phyloP scores from a whole-genome alignment of 2,797 vertebrate genomes.

The Clarias laeviceps region DNA sequence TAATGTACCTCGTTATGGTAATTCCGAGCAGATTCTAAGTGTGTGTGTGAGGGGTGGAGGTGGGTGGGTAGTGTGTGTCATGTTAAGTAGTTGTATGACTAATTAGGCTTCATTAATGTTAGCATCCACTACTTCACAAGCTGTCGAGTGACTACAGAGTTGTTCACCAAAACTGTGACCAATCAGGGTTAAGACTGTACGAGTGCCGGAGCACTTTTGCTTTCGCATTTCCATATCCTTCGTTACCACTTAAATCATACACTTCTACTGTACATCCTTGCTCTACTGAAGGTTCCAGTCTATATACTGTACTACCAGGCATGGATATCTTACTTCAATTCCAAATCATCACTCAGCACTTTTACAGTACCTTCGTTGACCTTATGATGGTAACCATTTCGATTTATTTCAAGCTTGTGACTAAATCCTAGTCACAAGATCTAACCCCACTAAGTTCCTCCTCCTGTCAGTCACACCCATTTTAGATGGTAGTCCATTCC shows the following conservation, averaged over 20 bases:
- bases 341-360: neutral
- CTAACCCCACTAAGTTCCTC: neutral
- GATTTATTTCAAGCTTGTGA: neutral
- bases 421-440: neutral
- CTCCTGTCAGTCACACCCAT: neutral
- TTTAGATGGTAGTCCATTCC: neutral
- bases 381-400: neutral
- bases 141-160: neutral
- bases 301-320: too few relatives aligned
- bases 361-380: neutral
- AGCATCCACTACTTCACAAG: neutral
- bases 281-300: too few relatives aligned
- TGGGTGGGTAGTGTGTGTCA: conserved; percentile 59
- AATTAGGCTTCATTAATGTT: conserved; percentile 36
- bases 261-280: neutral
- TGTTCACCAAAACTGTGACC: conserved; percentile 9
- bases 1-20: conserved; percentile 42
- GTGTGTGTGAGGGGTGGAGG: conserved; percentile 63
- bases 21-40: conserved; percentile 74
- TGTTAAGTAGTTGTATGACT: conserved; percentile 38
- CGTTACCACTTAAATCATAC: neutral
- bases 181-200: neutral
- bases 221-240: neutral
- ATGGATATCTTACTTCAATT: neutral
- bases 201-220: neutral